These are phyloP conservation scores for Onychorhynchus coronatus DNA, from an alignment of 2,113 vertebrate genomes.

Conservation along the genomic window DNA sequence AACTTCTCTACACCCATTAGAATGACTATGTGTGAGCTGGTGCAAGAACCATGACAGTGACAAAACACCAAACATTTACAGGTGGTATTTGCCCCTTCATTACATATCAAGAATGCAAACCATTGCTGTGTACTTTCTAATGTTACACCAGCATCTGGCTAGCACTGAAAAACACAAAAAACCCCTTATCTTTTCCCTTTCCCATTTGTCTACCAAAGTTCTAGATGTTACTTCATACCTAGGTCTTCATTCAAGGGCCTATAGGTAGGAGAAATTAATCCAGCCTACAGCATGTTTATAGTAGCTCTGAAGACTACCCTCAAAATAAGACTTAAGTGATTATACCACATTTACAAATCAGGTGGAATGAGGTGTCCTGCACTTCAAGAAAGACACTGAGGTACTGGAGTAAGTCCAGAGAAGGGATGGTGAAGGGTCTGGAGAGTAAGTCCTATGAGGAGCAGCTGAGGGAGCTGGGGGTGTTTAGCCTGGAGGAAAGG, in stretches of 20 bases:
- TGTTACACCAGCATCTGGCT: neutral
- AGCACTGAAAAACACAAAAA: neutral
- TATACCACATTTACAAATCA: neutral
- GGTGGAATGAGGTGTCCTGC: neutral
- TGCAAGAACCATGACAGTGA: constrained; percentile 17
- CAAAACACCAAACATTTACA: neutral
- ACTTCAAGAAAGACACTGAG: neutral
- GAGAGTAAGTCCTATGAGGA: neutral
- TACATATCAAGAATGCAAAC: constrained; percentile 54
- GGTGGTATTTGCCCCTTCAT: neutral
- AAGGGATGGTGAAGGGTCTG: neutral
- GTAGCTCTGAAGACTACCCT: neutral
- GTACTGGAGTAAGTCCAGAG: neutral
- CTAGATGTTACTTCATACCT: neutral
- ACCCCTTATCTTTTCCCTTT: neutral
- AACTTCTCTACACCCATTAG: neutral
- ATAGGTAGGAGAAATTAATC: neutral
- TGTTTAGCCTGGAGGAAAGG: neutral
- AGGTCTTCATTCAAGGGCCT: neutral
- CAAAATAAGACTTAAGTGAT: neutral
- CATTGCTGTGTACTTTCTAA: neutral
- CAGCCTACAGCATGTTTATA: neutral
- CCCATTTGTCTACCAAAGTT: neutral
- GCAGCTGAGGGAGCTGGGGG: neutral
- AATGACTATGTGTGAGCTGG: neutral